Evolutionary conservation across 2,888 invertebrate genomes (phyloP), one percentile per base, ranked within the genome.

Genomic region (Epistrophe grossulariae): DNA sequence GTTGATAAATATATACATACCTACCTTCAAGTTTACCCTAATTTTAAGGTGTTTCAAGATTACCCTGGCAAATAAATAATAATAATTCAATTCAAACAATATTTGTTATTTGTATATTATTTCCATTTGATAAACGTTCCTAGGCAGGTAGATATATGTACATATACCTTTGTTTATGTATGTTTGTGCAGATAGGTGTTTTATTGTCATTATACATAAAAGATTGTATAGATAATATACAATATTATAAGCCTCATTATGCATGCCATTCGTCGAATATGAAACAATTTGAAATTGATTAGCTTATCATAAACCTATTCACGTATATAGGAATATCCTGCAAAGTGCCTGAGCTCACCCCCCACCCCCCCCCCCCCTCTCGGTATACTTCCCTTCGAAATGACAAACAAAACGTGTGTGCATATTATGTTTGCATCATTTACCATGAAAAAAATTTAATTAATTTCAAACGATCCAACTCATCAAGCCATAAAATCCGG

Each of bases 271-370:
- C 72, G 24, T 19, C 60, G 68, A 78, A 55, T 24, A 43, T 66
- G 72, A 59, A 62, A 57, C 71, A 71, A 82, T 82, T 77, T 59
- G 57, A 78, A 72, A 68, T 78, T 74, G 40, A 84, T 84, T 66
- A 76, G 74, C 84, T 76, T 45, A 79, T 71, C 79, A 84, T 71
- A 71, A 79, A 50, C 62, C 28, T 19, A 57, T 83, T 79, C 68
- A 60, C 66, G 43, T 24, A 24, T 24, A 24, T 59, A 7, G 35
- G 35, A 8, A 38, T 24, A 35, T 38, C 17, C 38, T 59, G 35
- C 19, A 13, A 62, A 15, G 8, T 40, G 11, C 15, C 19, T 4
- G 8, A 24, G 19, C 40, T 15, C 9, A 24, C 6, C 24, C 17
- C 17, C 0, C 7, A 19, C 0, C 7, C 9, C 15, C 2, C 15